A percentile compares a stretch with the other conserved stretches of the same genome.
Evolutionary conservation across 2,113 vertebrate genomes (phyloP).

Genomic region (Hemichromis elongatus): DNA sequence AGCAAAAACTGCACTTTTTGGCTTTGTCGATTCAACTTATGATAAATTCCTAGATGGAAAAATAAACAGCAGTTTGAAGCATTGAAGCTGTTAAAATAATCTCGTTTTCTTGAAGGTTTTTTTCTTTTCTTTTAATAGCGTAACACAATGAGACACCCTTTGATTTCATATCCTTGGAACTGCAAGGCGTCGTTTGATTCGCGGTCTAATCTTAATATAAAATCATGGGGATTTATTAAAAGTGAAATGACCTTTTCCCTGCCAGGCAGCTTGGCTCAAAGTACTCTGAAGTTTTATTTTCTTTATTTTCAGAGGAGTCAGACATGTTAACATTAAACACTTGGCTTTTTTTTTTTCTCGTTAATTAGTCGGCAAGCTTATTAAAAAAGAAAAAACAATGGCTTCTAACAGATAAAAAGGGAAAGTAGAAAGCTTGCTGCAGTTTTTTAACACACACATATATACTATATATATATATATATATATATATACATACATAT

Average conservation of each 20-base stretch:
- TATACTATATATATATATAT: too few relatives aligned
- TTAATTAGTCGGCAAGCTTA: neutral
- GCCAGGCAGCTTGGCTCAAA: neutral
- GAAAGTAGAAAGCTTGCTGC: neutral
- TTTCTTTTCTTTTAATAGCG: neutral
- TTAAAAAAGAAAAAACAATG: neutral
- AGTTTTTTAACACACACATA: neutral
- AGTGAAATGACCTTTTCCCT: slow-evolving; percentile 4
- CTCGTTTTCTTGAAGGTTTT: neutral
- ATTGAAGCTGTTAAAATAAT: neutral
- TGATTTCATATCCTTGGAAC: neutral
- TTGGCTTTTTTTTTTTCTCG: neutral
- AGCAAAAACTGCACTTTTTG: neutral
- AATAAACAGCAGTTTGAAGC: neutral
- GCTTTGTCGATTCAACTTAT: neutral
- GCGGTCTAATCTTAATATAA: neutral
- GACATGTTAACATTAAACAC: slow-evolving; percentile 21
- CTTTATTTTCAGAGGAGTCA: slow-evolving; percentile 1
- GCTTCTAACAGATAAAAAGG: neutral
- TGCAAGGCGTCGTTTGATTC: neutral
- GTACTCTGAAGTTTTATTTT: neutral
- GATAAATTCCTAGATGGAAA: neutral
- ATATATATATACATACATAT: neutral
- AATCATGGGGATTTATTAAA: slow-evolving; percentile 29
- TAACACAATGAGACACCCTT: neutral